Evolutionary conservation across 1,140 invertebrate species (phyloP).

Genomic region (Drosophila insularis): DNA sequence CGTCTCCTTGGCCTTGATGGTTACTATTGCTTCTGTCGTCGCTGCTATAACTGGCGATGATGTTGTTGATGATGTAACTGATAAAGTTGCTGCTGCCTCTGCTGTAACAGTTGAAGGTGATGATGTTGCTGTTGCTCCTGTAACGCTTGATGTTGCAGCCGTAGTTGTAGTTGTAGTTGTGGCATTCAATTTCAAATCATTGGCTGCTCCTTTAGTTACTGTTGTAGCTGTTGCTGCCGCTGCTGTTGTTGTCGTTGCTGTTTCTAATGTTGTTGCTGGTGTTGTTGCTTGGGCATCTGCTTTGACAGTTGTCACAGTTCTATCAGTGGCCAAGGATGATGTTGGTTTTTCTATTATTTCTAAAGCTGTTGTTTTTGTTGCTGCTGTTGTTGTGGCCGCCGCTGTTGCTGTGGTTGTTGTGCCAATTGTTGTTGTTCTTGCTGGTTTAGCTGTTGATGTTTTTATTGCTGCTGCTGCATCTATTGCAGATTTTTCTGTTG

Average conservation of each 20-base stretch:
- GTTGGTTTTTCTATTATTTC: slow-evolving; percentile 1
- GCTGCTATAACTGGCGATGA: slow-evolving; percentile 4
- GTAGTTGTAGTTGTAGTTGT: slow-evolving; percentile 5
- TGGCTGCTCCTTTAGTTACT: slow-evolving; percentile 8
- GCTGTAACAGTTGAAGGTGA: slow-evolving; percentile 32
- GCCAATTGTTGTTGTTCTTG: slow-evolving; percentile 30
- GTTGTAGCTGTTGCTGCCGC: slow-evolving; percentile 2
- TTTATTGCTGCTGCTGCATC: slow-evolving; percentile 12
- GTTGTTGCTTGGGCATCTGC: slow-evolving; percentile 22
- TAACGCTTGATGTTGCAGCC: slow-evolving; percentile 16
- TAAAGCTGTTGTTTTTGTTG: slow-evolving; percentile 22
- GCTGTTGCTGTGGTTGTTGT: slow-evolving; percentile 23
- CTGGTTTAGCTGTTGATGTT: slow-evolving; percentile 19
- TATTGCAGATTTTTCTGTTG: slow-evolving; percentile 4
- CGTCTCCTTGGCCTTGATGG: neutral
- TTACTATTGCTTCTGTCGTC: slow-evolving; percentile 1
- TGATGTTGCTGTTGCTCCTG: slow-evolving; percentile 1
- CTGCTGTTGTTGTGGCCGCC: slow-evolving; percentile 13
- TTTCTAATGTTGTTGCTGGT: slow-evolving; percentile 17
- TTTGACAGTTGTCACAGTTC: slow-evolving; percentile 24
- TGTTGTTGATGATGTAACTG: slow-evolving; percentile 23
- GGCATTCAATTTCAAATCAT: slow-evolving; percentile 31
- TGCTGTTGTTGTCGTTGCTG: slow-evolving; percentile 15
- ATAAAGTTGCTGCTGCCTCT: slow-evolving; percentile 25
- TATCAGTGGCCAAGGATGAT: slow-evolving; percentile 19